phyloP scores from a whole-genome alignment of 2,797 vertebrate species.

The Anas flavirostris region DNA sequence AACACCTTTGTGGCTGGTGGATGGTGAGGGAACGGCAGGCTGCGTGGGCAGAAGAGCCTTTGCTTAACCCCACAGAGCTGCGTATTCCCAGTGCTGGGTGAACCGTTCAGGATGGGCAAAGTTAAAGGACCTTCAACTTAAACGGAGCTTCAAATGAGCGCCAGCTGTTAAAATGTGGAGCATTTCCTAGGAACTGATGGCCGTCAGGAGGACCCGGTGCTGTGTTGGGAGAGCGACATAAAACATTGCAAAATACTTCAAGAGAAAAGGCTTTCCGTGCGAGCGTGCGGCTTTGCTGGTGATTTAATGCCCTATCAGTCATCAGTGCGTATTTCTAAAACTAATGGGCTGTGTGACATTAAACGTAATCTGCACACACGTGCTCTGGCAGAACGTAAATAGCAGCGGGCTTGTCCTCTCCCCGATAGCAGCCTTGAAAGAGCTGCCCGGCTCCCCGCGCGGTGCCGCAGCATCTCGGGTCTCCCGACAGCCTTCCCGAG shows the following conservation, averaged over 20 bases:
- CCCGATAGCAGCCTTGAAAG: neutral
- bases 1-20: neutral
- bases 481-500: constrained; percentile 7
- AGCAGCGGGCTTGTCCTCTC: neutral
- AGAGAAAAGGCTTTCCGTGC: neutral
- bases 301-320: neutral
- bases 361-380: neutral
- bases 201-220: neutral
- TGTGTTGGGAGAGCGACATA: neutral
- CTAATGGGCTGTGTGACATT: neutral
- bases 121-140: neutral
- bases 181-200: neutral
- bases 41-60: rapidly evolving
- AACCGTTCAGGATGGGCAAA: neutral
- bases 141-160: neutral
- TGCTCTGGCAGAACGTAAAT: neutral
- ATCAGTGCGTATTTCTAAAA: neutral
- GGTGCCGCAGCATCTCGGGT: neutral
- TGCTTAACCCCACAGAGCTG: neutral
- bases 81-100: neutral
- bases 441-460: neutral
- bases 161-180: neutral
- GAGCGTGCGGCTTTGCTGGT: neutral
- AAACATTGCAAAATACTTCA: neutral
- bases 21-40: neutral